Percentiles rank a stretch among this genome's conserved stretches.
Conservation (phyloP, 23 tunicate species). For the Clavelina lepadiformis region DNA sequence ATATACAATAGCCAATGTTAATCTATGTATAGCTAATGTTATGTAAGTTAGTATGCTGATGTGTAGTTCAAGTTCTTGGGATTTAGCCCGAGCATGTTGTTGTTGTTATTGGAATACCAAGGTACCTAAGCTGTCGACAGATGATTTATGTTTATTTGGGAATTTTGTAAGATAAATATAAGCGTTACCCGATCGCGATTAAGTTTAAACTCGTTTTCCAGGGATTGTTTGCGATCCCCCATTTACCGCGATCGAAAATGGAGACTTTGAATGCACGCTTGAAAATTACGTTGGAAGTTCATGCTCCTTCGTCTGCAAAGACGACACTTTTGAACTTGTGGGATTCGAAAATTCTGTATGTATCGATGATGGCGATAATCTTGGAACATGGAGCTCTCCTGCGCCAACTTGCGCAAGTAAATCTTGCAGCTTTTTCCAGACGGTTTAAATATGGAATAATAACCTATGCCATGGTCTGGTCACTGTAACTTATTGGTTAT, state of each 20-base stretch:
- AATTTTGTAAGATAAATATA: too few relatives aligned
- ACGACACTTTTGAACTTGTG: conserved; percentile 2
- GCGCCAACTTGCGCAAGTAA: conserved; percentile 43
- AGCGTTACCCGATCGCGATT: too few relatives aligned
- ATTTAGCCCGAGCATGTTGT: too few relatives aligned
- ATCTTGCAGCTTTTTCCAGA: background rate
- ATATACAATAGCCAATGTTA: too few relatives aligned
- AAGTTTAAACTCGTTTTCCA: background rate
- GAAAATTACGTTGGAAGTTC: conserved; percentile 11
- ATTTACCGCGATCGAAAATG: conserved; percentile 11
- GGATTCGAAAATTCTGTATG: conserved; percentile 14
- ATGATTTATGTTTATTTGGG: too few relatives aligned
- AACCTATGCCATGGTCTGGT: too few relatives aligned
- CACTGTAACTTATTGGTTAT: too few relatives aligned
- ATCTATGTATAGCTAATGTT: too few relatives aligned
- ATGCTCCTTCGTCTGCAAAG: conserved; percentile 18
- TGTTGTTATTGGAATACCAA: too few relatives aligned
- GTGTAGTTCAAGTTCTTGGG: too few relatives aligned
- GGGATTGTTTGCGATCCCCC: conserved; percentile 21
- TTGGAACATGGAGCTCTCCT: conserved; percentile 48
- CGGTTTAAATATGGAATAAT: background rate
- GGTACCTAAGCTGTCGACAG: too few relatives aligned
- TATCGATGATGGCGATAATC: conserved; percentile 28
- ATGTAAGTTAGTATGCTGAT: too few relatives aligned
- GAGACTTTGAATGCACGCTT: conserved; percentile 7